These are phyloP conservation scores for Gadus macrocephalus DNA, from an alignment of 2,113 vertebrate genomes.

Conservation along the genomic window DNA sequence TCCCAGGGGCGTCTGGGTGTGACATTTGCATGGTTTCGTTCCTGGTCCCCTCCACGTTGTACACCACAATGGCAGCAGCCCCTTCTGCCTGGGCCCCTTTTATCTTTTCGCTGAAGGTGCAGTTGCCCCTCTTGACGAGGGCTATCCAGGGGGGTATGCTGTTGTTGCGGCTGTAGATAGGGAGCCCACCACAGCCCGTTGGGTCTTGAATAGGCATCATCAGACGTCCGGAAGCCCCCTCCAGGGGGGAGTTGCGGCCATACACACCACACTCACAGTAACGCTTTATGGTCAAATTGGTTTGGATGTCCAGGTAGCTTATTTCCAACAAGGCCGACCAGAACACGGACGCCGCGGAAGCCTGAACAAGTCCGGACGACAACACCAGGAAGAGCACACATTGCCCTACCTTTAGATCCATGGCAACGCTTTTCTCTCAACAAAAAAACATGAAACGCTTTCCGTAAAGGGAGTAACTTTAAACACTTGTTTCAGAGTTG, in stretches of 20 bases:
- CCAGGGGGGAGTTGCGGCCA: conserved; percentile 47
- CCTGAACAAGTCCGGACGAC: conserved; percentile 48
- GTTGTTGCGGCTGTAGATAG: conserved; percentile 35
- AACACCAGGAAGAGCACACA: conserved; percentile 51
- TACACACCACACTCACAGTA: conserved; percentile 66
- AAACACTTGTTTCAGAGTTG: conserved; percentile 25
- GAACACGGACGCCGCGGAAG: conserved; percentile 42
- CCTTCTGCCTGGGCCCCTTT: conserved; percentile 62
- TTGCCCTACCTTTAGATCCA: conserved; percentile 45
- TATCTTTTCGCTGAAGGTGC: conserved; percentile 83
- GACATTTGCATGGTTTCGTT: conserved; percentile 71
- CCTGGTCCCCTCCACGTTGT: conserved; percentile 68
- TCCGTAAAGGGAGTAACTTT: conserved; percentile 6
- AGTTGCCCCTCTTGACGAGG: conserved; percentile 84
- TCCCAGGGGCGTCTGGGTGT: conserved; percentile 20
- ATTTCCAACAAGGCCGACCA: conserved; percentile 62
- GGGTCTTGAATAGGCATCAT: conserved; percentile 53
- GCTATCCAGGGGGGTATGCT: conserved; percentile 76
- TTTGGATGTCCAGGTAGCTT: conserved; percentile 22
- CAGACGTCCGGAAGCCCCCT: conserved; percentile 33
- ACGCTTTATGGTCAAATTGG: conserved; percentile 40
- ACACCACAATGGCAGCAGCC: conserved; percentile 82
- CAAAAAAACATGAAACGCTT: conserved; percentile 40
- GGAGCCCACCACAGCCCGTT: conserved; percentile 48
- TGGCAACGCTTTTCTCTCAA: conserved; percentile 42